Evolutionary conservation across 2,113 vertebrate species (phyloP), one percentile per base, ranked within the genome.

Genomic region (Bufo gargarizans): DNA sequence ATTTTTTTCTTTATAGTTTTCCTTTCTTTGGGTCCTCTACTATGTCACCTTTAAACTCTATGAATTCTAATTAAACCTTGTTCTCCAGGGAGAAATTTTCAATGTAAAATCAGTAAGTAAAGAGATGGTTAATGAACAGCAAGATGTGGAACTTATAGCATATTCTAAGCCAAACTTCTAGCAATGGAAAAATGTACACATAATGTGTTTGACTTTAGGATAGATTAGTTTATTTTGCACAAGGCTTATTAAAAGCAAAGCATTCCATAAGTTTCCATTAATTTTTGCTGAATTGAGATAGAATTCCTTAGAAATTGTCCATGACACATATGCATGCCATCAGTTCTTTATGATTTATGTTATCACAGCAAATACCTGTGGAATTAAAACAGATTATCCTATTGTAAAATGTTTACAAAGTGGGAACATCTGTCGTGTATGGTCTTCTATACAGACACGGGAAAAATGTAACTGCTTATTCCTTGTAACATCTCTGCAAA

Each of bases 381-480:
- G 87, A 89, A 84, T 89, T 89, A 84, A 89, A 84, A 78, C 49
- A 84, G 81, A 89, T 89, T 89, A 89, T 84, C 22, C 72, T 61
- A 89, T 89, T 89, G 81, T 84, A 89, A 78, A 89, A 89, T 84
- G 82, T 89, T 89, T 89, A 84, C 87, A 89, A 84, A 89, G 87
- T 84, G 53, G 82, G 58, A 89, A 84, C 87, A 78, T 89, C 82
- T 89, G 81, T 89, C 82, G 13, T 84, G 59, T 84, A 53, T 69
- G 74, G 59, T 67, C 58, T 65, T 86, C 77, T 53, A 79, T 79
- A 43, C 80, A 83, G 71, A 89, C 71, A 78, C 53, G 50, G 77
- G 71, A 89, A 82, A 72, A 89, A 84, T 89, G 72, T 69, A 56
- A 43, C 50, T 20, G 71, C 82, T 65, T 43, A 69, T 63, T 84